phyloP scores from a whole-genome alignment of 2,888 invertebrate genomes.

The Melanostoma mellinum region DNA sequence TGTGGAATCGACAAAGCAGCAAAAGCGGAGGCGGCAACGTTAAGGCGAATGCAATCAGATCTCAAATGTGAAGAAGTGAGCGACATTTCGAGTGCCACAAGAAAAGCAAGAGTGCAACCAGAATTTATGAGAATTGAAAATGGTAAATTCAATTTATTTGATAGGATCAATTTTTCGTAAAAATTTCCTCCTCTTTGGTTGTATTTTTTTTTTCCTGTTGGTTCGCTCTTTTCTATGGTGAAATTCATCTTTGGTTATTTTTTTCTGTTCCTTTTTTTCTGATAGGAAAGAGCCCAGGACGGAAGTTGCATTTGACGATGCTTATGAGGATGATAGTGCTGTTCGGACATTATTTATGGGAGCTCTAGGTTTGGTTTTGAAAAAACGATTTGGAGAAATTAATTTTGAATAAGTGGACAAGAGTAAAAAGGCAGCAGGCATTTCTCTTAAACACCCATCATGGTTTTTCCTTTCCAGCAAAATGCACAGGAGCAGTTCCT shows the following conservation, averaged over 20 bases:
- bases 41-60: constrained; percentile 50
- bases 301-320: constrained; percentile 18
- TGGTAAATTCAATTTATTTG: constrained; percentile 81
- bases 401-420: too few relatives aligned
- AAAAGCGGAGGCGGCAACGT: constrained; percentile 39
- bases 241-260: constrained; percentile 26
- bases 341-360: constrained; percentile 9
- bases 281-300: too few relatives aligned
- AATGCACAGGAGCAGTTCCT: too few relatives aligned
- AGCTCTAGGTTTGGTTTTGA: constrained; percentile 1
- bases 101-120: constrained; percentile 50
- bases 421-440: too few relatives aligned
- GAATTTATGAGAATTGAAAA: constrained; percentile 75
- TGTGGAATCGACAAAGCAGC: constrained; percentile 2
- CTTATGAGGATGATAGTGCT: constrained; percentile 1
- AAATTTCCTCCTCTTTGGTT: background rate
- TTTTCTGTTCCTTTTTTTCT: constrained; percentile 21
- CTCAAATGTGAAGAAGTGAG: constrained; percentile 56
- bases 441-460: too few relatives aligned
- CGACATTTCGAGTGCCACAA: constrained; percentile 26
- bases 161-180: constrained; percentile 78
- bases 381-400: background rate
- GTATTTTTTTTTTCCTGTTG: background rate
- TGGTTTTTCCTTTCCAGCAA: too few relatives aligned
- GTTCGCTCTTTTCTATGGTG: constrained; percentile 10